Evolutionary conservation across 2,888 invertebrate genomes (phyloP).

Genomic region (Leucophora obtusa): DNA sequence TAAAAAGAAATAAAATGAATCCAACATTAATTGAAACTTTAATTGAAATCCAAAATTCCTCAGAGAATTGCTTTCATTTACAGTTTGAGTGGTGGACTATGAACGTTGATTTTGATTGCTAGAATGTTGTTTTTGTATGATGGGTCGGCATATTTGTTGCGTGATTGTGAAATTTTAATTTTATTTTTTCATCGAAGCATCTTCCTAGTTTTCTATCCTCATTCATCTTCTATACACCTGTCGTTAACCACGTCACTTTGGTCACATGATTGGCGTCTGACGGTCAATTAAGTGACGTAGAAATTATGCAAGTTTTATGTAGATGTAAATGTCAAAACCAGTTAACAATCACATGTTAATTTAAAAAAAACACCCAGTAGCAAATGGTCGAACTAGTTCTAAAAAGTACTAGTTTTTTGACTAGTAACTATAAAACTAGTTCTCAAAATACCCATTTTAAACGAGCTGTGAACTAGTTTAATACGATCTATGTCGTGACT

Average conservation of each 20-base stretch:
- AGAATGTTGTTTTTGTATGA: constrained; percentile 19
- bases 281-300: constrained; percentile 58
- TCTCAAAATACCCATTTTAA: no score
- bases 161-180: constrained; percentile 10
- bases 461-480: no score
- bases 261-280: constrained; percentile 58
- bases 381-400: no score
- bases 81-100: constrained; percentile 37
- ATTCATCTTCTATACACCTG: constrained; percentile 34
- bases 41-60: constrained; percentile 60
- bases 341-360: constrained; percentile 50
- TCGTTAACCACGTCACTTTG: constrained; percentile 43
- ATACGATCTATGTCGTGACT: no score
- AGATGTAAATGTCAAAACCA: constrained; percentile 52
- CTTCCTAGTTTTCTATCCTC: background rate
- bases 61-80: constrained; percentile 43
- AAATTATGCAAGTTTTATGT: constrained; percentile 61
- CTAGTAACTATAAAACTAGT: no score
- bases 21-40: constrained; percentile 60
- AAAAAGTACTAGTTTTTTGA: no score
- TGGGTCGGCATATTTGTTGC: constrained; percentile 2
- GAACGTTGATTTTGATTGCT: constrained; percentile 31
- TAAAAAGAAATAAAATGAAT: constrained; percentile 8
- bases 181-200: background rate
- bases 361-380: no score